Conservation (phyloP, 1,140 invertebrate genomes). For the Megalopta genalis region DNA sequence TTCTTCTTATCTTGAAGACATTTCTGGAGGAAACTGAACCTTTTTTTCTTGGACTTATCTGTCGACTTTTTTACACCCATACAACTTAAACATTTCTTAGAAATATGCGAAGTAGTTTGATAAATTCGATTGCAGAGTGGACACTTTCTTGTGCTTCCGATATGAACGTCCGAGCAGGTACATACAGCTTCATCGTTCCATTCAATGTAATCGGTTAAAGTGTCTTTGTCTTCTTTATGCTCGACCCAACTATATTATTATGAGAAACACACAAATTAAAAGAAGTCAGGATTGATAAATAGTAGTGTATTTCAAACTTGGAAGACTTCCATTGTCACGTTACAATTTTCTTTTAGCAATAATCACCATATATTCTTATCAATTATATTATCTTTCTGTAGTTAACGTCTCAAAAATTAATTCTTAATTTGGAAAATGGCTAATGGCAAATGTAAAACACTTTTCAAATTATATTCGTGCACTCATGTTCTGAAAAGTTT, state of each 20-base stretch:
- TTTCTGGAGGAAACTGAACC: conserved; percentile 7
- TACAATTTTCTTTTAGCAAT: too few species aligned
- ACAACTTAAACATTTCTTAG: background rate
- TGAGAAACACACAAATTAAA: background rate
- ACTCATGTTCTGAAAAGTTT: too few species aligned
- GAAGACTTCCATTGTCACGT: too few species aligned
- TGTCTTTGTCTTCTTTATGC: conserved; percentile 13
- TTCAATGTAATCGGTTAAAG: conserved; percentile 16
- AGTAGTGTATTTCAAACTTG: too few species aligned
- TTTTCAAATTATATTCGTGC: too few species aligned
- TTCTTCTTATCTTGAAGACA: background rate
- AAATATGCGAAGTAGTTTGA: too few species aligned
- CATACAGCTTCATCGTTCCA: conserved; percentile 20
- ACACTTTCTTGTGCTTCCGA: background rate
- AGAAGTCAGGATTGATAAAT: too few species aligned
- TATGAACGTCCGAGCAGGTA: conserved; percentile 6
- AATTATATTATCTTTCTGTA: too few species aligned
- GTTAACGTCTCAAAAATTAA: too few species aligned
- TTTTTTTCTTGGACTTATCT: conserved; percentile 10
- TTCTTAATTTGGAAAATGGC: too few species aligned
- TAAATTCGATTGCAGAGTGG: background rate
- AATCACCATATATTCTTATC: too few species aligned
- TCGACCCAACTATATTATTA: background rate
- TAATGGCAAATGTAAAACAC: too few species aligned
- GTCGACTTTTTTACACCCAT: background rate